Percentiles rank a stretch among this genome's conserved stretches.
Evolutionary conservation across 2,797 vertebrate genomes (phyloP).

Genomic region (Acropternis orthonyx): DNA sequence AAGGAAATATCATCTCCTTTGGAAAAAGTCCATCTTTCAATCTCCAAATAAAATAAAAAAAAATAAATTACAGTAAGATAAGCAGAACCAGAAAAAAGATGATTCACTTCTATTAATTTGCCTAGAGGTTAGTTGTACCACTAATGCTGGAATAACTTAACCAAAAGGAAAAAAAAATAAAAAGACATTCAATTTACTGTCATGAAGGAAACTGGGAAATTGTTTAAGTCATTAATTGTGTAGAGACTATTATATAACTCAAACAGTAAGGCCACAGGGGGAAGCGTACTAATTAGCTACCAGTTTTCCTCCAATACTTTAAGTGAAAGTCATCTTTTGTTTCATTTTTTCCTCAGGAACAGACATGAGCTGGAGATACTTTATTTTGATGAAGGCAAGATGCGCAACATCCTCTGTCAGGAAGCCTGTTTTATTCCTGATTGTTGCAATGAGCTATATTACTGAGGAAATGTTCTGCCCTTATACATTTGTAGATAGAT

Average conservation of each 20-base stretch:
- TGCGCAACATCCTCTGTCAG: slow-evolving; percentile 53
- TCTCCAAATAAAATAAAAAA: background rate
- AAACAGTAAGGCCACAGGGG: background rate
- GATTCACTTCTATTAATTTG: background rate
- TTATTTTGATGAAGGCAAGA: slow-evolving; percentile 61
- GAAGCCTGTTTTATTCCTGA: slow-evolving; percentile 63
- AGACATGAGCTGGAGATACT: background rate
- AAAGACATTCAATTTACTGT: background rate
- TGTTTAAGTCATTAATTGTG: background rate
- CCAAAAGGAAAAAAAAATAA: background rate
- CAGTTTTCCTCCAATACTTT: background rate
- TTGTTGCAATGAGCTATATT: slow-evolving; percentile 57
- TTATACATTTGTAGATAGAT: slow-evolving; percentile 69
- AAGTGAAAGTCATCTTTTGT: background rate
- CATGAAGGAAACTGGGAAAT: background rate
- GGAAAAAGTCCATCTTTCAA: background rate
- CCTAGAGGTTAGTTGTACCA: background rate
- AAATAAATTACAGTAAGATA: background rate
- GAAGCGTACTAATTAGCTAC: slow-evolving; percentile 1
- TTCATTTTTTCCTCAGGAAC: background rate
- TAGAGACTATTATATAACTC: background rate
- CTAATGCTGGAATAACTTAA: background rate
- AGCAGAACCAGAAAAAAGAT: background rate
- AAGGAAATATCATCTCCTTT: background rate
- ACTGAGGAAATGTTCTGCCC: slow-evolving; percentile 65